Percentiles rank a stretch among this genome's conserved stretches.
Conservation (phyloP, 2,797 vertebrate species). For the Phrynocephalus forsythii region DNA sequence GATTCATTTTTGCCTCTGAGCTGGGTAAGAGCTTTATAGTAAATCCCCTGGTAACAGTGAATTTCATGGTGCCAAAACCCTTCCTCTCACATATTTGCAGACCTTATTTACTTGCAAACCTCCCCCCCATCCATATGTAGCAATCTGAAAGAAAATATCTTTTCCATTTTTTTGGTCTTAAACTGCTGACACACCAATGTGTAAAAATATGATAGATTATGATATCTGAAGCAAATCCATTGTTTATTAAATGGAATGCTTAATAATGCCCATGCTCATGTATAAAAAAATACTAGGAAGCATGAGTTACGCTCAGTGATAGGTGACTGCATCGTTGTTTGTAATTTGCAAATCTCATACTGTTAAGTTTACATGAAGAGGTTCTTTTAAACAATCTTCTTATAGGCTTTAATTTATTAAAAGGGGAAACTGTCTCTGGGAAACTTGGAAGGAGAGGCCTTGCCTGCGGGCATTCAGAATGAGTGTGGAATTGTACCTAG, state of each 20-base stretch:
- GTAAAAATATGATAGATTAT: background rate
- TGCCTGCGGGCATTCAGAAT: background rate
- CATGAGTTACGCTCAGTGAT: background rate
- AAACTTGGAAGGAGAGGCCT: background rate
- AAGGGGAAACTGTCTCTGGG: background rate
- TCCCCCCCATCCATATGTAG: background rate
- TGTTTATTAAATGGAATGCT: background rate
- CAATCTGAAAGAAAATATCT: background rate
- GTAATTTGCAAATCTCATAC: background rate
- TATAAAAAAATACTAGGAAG: background rate
- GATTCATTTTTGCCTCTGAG: conserved; percentile 21
- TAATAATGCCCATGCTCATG: background rate
- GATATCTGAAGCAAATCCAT: background rate
- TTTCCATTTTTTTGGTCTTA: background rate
- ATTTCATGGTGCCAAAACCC: background rate
- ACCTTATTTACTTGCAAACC: conserved; percentile 2
- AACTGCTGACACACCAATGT: background rate
- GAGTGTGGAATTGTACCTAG: background rate
- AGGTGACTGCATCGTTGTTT: background rate
- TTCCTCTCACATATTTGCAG: background rate
- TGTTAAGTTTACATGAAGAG: background rate
- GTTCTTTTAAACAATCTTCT: too few species aligned
- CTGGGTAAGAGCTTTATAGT: conserved; percentile 15
- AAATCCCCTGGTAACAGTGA: conserved; percentile 22
- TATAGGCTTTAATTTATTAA: background rate